Base-by-base conservation (phyloP, 2,888 invertebrate genomes). In the Oscheius sp. region DNA sequence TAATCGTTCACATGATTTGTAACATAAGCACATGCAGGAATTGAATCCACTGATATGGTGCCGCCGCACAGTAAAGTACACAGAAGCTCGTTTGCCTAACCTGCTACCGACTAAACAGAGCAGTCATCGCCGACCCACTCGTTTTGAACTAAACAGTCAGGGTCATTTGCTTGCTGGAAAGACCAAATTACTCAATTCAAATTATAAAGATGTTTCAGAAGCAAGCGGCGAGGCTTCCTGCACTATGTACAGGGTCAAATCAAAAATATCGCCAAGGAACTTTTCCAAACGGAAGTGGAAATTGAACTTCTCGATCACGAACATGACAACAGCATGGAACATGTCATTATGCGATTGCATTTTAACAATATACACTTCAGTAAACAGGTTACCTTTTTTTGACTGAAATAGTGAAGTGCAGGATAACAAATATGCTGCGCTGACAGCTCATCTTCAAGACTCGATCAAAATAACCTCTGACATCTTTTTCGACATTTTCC, bases 401-500 rank as follows among this genome's bases (percentile, higher is more conserved):
- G 10, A 1, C 10, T 7, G 42, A 48, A 47, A 37, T 48, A 4
- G 13, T 29, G 13, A 50, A 48, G 33, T 48, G 4, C 58, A 80
- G 80, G 76, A 71, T 37, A 72, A 70, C 29, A 65, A 60, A 10
- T 79, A 79, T 60, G 76, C 75, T 10, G 68, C 72, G 4, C 55
- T 78, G 50, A 77, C 77, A 55, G 76, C 76, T 50, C 73, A 76
- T 29, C 72, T 84, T 2, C 77, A 78, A 11, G 77, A 78, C 32
- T 79, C 75, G 29, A 78, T 86, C 10, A 82, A 84, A 58, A 85
- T 87, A 58, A 86, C 88, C 2, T 86, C 86, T 0, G 93, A 94
- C 10, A 94, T 96, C 37, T 92, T 97, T 60, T 96, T 97, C 87
- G 96, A 97, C 90, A 95, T 97, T 88, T 98, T 98, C 90, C 97